Evolutionary conservation across 2,888 invertebrate species (phyloP).

Genomic region (Lycocerus yunnanus): DNA sequence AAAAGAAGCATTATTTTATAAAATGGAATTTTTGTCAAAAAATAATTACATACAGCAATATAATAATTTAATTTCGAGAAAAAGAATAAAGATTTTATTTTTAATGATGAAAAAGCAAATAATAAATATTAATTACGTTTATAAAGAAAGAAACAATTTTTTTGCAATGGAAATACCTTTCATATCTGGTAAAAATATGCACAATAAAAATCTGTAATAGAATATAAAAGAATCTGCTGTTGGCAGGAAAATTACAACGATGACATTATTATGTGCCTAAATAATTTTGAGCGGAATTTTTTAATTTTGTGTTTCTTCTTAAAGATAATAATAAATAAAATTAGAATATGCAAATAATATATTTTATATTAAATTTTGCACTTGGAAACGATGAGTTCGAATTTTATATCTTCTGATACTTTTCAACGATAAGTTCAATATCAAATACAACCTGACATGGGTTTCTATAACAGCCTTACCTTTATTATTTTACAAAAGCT

Average conservation of each 20-base stretch:
- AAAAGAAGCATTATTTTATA: neutral
- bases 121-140: neutral
- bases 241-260: neutral
- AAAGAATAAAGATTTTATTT: neutral
- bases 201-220: neutral
- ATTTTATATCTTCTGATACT: neutral
- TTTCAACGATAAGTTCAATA: neutral
- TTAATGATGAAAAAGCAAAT: neutral
- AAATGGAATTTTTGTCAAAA: neutral
- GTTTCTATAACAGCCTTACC: neutral
- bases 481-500: neutral
- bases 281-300: neutral
- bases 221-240: neutral
- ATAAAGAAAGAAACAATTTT: neutral
- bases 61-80: neutral
- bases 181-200: neutral
- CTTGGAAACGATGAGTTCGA: neutral
- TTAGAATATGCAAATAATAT: neutral
- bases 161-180: neutral
- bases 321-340: neutral
- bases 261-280: neutral
- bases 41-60: neutral
- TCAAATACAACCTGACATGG: neutral
- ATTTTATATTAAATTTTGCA: neutral
- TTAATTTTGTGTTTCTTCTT: neutral